A percentile compares a stretch with the other conserved stretches of the same genome.
These are phyloP conservation scores for Myiagra hebetior DNA, from an alignment of 2,113 vertebrate species.

Conservation along the genomic window DNA sequence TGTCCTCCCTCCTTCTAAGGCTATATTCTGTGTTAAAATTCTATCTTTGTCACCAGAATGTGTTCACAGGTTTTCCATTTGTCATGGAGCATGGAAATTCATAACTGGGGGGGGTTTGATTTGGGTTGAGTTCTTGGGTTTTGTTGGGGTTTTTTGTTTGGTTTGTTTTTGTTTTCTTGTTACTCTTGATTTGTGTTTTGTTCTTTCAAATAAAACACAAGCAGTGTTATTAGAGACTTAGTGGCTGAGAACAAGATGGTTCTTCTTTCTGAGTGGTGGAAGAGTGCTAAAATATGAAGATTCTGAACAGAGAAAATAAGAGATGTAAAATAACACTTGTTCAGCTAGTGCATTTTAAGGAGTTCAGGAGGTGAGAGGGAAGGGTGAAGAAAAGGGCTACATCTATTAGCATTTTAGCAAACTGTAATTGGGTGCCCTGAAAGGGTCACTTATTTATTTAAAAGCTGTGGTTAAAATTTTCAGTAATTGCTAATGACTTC, in stretches of 20 bases:
- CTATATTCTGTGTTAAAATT: neutral
- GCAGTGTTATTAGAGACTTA: neutral
- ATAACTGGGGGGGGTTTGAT: rapidly evolving
- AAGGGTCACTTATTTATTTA: neutral
- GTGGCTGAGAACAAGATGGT: neutral
- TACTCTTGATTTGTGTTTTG: neutral
- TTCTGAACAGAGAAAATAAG: neutral
- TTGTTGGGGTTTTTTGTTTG: neutral
- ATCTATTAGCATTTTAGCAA: neutral
- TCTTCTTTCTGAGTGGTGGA: neutral
- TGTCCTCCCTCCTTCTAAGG: neutral
- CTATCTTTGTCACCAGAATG: neutral
- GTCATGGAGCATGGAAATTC: neutral
- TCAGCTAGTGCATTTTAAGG: neutral
- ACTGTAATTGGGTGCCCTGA: neutral
- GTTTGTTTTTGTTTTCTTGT: neutral
- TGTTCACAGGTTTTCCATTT: neutral
- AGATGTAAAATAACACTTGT: neutral
- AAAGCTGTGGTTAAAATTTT: neutral
- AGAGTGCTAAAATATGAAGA: neutral
- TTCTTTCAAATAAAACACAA: neutral
- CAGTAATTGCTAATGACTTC: neutral
- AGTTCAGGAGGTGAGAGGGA: neutral
- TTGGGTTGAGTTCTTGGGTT: neutral
- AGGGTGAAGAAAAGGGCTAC: neutral